Percentiles rank a stretch among this genome's conserved stretches.
Conservation (phyloP, 2,888 invertebrate genomes). For the Drosophila peninsularis region DNA sequence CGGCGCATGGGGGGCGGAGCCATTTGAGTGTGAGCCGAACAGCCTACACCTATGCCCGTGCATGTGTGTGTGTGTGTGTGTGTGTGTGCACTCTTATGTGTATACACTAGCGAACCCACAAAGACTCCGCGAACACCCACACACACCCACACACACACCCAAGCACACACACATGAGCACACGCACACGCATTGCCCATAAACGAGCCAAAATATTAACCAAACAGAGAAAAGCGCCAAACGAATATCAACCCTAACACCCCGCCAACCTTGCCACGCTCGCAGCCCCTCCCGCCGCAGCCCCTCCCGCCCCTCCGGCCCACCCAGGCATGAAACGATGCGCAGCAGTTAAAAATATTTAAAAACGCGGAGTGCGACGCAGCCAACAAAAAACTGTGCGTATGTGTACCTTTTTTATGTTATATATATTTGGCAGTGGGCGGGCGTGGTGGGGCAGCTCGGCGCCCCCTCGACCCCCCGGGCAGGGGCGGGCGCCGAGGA, state of each 20-base stretch:
- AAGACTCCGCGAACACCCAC: conserved; percentile 9
- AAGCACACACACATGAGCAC: conserved; percentile 6
- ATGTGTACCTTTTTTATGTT: conserved; percentile 44
- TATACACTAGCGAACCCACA: conserved; percentile 56
- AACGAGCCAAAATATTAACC: conserved; percentile 72
- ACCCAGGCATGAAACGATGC: conserved; percentile 50
- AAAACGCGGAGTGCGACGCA: conserved; percentile 68
- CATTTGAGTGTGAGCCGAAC: conserved; percentile 21
- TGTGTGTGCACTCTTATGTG: conserved; percentile 23
- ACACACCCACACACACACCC: conserved; percentile 1
- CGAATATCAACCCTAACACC: conserved; percentile 60
- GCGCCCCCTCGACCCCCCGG: not conserved
- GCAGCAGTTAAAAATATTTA: conserved; percentile 80
- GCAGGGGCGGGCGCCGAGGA: not conserved
- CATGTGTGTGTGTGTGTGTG: conserved; percentile 13
- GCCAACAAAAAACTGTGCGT: conserved; percentile 58
- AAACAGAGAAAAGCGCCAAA: conserved; percentile 73
- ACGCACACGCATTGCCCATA: conserved; percentile 49
- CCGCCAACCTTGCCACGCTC: conserved; percentile 9
- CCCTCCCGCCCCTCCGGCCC: not conserved
- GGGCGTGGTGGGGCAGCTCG: not conserved
- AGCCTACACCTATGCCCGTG: conserved; percentile 53
- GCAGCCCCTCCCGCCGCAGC: not conserved
- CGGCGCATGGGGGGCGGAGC: conserved; percentile 7
- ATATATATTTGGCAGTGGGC: not conserved